Base-by-base conservation (phyloP, 2,888 invertebrate species). In the Cataglyphis rosenhaueri region DNA sequence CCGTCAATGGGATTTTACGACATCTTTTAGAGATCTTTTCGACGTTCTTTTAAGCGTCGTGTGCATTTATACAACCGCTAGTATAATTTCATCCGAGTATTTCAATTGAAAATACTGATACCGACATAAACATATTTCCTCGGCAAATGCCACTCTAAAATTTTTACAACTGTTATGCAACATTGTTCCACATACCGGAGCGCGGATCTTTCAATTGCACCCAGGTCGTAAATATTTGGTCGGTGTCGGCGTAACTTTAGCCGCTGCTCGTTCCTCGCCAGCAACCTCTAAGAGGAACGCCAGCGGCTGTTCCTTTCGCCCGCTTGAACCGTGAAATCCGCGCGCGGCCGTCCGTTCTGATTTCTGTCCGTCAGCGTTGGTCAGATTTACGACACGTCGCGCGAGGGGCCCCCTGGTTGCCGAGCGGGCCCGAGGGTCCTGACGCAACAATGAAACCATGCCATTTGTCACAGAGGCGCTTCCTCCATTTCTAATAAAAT, bases 391-490 rank as follows among this genome's bases (percentile, higher is more conserved):
- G 93, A 92, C 87, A 92, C 87, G 85, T 86, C 82, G 86, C 84
- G 74, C 65, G 71, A 66, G 38, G 83, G 87, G 88, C 87, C 86
- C 87, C 86, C 86, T 81, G 81, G 81, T 71, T 83, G 88, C 86
- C 86, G 79, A 85, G 83, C 88, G 86, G 91, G 90, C 88, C 91
- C 90, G 89, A 91, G 91, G 91, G 91, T 87, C 89, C 88, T 83
- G 55, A 21, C 84, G 92, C 91, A 93, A 94, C 94, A 94, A 94
- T 94, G 93, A 90, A 93, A 92, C 92, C 90, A 91, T 89, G 93
- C 93, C 93, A 94, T 94, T 94, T 94, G 94, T 94, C 94, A 94
- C 92, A 92, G 92, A 93, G 93, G 93, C 92, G 93, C 94, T 94
- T 94, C 93, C 93, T 93, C 92, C 90, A 92, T 91, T 94, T 92